Conservation (phyloP, 2,113 vertebrate species). For the Callopanchax toddi region DNA sequence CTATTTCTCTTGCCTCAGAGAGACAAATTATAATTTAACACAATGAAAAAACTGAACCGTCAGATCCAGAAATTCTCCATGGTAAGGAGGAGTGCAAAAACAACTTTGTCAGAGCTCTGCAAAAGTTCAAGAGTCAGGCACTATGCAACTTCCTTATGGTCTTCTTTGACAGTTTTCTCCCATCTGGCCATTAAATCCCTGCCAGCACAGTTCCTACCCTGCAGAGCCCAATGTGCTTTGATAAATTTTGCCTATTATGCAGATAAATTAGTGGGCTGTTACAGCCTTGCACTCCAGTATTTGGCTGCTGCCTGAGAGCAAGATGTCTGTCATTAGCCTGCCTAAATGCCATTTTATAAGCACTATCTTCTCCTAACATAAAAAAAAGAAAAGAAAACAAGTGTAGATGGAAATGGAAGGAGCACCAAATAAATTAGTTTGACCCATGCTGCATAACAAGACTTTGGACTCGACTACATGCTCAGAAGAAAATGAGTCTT, state of each 20-base stretch:
- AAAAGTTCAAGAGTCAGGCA: constrained; percentile 30
- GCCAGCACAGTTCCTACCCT: constrained; percentile 48
- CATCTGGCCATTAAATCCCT: constrained; percentile 69
- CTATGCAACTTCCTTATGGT: constrained; percentile 28
- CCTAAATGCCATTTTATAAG: constrained; percentile 58
- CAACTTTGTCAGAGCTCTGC: background rate
- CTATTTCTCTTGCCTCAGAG: background rate
- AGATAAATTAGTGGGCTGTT: constrained; percentile 69
- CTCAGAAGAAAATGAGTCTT: constrained; percentile 24
- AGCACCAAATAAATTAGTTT: constrained; percentile 46
- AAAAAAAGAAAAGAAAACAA: constrained; percentile 8
- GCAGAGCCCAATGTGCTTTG: constrained; percentile 65
- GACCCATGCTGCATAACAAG: constrained; percentile 18
- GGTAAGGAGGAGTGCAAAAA: background rate
- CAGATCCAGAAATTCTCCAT: background rate
- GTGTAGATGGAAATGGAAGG: constrained; percentile 24
- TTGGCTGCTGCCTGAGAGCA: constrained; percentile 45
- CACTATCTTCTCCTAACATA: constrained; percentile 32
- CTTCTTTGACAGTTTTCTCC: constrained; percentile 45
- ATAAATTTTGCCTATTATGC: constrained; percentile 72
- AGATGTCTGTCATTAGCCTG: constrained; percentile 56
- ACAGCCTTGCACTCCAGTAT: constrained; percentile 32
- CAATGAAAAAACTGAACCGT: background rate
- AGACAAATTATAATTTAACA: background rate
- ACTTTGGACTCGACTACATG: constrained; percentile 22